Conservation (phyloP, 92 coral and sea anemone species). For the Paragorgia papillata region DNA sequence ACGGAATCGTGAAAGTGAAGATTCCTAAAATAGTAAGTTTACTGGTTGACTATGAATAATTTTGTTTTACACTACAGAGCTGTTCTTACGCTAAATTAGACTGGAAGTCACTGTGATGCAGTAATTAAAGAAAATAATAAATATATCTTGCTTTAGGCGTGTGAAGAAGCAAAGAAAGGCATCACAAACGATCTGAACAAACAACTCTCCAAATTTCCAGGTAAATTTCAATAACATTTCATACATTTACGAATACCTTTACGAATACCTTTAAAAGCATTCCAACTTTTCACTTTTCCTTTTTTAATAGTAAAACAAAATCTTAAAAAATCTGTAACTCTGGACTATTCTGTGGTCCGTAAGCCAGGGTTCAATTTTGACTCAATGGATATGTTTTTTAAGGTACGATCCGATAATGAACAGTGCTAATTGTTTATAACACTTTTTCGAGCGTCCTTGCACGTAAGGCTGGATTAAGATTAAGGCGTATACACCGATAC, state of each 20-base stretch:
- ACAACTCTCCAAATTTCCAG: slow-evolving; percentile 25
- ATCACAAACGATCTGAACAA: slow-evolving; percentile 19
- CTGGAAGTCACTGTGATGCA: no score
- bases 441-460: no score
- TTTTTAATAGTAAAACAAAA: slow-evolving; percentile 35
- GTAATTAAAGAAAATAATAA: no score
- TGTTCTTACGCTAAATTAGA: background rate
- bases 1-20: slow-evolving; percentile 1
- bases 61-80: background rate
- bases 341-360: slow-evolving; percentile 38
- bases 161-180: slow-evolving; percentile 15
- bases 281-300: no score
- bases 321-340: slow-evolving; percentile 10
- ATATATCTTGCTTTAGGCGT: background rate
- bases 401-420: slow-evolving; percentile 9
- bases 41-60: background rate
- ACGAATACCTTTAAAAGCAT: no score
- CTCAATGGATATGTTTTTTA: slow-evolving; percentile 23
- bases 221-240: no score
- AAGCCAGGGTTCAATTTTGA: background rate
- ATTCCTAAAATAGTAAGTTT: slow-evolving; percentile 26
- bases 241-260: no score
- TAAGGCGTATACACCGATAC: no score
- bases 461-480: no score
- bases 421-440: background rate